Evolutionary conservation across 2,113 vertebrate species (phyloP).

Genomic region (Sebastes schlegelii): DNA sequence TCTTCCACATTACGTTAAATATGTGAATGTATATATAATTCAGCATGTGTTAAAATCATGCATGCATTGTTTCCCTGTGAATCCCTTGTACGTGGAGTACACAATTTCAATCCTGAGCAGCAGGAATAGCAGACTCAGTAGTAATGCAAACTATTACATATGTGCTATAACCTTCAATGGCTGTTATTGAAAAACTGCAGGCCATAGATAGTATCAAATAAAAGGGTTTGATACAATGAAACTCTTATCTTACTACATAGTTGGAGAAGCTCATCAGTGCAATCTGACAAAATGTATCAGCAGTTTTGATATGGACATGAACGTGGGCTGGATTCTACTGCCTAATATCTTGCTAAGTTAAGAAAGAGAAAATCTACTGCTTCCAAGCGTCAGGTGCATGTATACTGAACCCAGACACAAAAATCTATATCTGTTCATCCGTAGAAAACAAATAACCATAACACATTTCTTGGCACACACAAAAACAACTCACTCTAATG

Average conservation of each 20-base stretch:
- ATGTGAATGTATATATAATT: not conserved
- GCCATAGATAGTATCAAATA: not conserved
- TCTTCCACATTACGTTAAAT: not conserved
- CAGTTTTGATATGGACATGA: not conserved
- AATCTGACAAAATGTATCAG: not conserved
- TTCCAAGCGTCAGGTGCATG: not conserved
- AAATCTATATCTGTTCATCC: not conserved
- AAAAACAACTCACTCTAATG: not conserved
- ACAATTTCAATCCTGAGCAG: not conserved
- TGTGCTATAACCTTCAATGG: no score
- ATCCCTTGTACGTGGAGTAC: no score
- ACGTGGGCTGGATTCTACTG: not conserved
- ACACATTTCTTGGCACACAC: not conserved
- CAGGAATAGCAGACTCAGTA: no score
- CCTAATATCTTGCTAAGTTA: not conserved
- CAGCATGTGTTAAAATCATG: not conserved
- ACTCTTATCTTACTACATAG: not conserved
- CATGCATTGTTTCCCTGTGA: no score
- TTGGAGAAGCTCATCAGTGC: no score
- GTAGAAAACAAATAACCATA: not conserved
- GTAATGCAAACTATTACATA: not conserved
- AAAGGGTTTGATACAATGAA: not conserved
- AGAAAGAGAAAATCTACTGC: not conserved
- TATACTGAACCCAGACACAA: not conserved
- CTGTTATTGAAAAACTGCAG: not conserved